These are phyloP conservation scores for Campoplex capitator DNA, from an alignment of 2,888 invertebrate species.

Conservation along the genomic window DNA sequence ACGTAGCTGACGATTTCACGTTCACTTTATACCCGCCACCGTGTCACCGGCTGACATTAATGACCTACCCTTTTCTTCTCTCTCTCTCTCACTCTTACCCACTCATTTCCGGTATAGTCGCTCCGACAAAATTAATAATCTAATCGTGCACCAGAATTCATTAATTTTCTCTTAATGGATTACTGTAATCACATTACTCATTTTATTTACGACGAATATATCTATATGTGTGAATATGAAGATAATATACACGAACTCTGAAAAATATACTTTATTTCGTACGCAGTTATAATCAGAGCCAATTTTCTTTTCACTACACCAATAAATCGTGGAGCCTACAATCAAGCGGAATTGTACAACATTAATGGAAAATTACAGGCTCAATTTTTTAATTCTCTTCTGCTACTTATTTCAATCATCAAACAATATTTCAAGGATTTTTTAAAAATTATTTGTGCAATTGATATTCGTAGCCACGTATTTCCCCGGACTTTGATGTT, in stretches of 20 bases:
- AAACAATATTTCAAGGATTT: not conserved
- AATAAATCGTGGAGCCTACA: not conserved
- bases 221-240: not conserved
- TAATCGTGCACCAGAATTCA: constrained; percentile 58
- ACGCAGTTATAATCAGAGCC: not conserved
- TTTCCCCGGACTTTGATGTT: not conserved
- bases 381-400: not conserved
- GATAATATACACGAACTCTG: not conserved
- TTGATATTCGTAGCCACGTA: not conserved
- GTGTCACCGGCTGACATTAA: constrained; percentile 64
- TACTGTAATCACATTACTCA: constrained; percentile 46
- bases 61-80: constrained; percentile 52
- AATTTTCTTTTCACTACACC: not conserved
- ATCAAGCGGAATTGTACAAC: not conserved
- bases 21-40: constrained; percentile 56
- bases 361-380: not conserved
- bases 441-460: not conserved
- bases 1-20: constrained; percentile 52
- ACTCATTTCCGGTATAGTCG: constrained; percentile 12
- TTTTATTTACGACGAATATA: not conserved
- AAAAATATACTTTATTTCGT: not conserved
- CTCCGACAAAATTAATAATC: constrained; percentile 63
- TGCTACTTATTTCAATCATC: not conserved
- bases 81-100: not conserved
- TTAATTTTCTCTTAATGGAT: constrained; percentile 60